Evolutionary conservation across 2,797 vertebrate species (phyloP).

Genomic region (Sebastes kiyomatsui): DNA sequence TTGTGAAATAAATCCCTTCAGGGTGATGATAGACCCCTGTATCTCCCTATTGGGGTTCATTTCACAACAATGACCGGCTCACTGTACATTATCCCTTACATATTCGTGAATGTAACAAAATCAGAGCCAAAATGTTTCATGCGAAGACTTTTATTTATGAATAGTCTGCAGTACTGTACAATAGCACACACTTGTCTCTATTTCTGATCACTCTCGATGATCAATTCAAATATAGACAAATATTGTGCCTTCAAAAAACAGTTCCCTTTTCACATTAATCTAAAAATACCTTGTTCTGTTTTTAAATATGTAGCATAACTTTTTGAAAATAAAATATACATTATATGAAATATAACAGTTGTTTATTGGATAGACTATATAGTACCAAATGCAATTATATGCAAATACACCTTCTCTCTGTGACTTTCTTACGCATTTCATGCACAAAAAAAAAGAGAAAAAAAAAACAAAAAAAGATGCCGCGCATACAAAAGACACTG

Average conservation of each 20-base stretch:
- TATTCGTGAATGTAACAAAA: slow-evolving; percentile 3
- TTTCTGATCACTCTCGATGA: slow-evolving; percentile 71
- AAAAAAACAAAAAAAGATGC: slow-evolving; percentile 53
- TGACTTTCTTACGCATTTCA: slow-evolving; percentile 75
- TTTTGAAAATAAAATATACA: slow-evolving; percentile 86
- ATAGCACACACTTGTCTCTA: slow-evolving; percentile 77
- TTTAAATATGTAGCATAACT: slow-evolving; percentile 82
- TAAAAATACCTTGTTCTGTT: slow-evolving; percentile 86
- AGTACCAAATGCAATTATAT: slow-evolving; percentile 86
- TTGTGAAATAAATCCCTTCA: too few relatives aligned
- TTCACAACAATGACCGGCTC: too few relatives aligned
- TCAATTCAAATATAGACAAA: slow-evolving; percentile 75
- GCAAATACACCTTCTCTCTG: slow-evolving; percentile 78
- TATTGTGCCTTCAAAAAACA: slow-evolving; percentile 76
- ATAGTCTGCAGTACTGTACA: slow-evolving; percentile 83
- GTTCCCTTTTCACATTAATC: slow-evolving; percentile 82
- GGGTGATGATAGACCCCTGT: too few relatives aligned
- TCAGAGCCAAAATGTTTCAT: slow-evolving; percentile 71
- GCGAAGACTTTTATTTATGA: slow-evolving; percentile 87
- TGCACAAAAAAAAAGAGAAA: slow-evolving; percentile 72
- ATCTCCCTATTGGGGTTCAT: too few relatives aligned
- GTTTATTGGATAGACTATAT: slow-evolving; percentile 82
- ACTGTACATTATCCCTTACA: too few relatives aligned
- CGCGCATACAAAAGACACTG: slow-evolving; percentile 79
- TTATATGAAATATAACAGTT: slow-evolving; percentile 87